These are phyloP conservation scores for Monochamus saltuarius DNA, from an alignment of 1,140 invertebrate genomes.

Conservation along the genomic window DNA sequence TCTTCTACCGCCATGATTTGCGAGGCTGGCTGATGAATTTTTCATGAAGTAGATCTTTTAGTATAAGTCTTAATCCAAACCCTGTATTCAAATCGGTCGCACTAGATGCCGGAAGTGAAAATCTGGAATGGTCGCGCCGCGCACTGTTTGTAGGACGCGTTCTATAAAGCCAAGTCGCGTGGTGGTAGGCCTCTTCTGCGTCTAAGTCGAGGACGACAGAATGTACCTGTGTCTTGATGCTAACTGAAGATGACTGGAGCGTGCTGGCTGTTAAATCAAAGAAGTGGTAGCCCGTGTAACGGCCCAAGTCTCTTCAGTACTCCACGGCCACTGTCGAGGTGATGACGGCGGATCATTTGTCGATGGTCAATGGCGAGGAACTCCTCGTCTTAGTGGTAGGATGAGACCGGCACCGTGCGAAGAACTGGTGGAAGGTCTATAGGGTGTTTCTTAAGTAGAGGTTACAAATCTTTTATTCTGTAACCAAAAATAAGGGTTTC, in stretches of 20 bases:
- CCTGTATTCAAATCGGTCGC: neutral
- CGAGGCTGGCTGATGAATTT: neutral
- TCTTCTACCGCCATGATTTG: neutral
- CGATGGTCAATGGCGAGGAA: slow-evolving; percentile 19
- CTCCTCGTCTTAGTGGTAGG: too few relatives aligned
- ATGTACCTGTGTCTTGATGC: slow-evolving; percentile 18
- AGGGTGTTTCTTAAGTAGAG: too few relatives aligned
- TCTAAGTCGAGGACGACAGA: slow-evolving; percentile 17
- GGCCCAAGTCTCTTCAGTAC: slow-evolving; percentile 16
- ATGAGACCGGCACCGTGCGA: too few relatives aligned
- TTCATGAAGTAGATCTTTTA: neutral
- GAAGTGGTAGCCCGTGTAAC: slow-evolving; percentile 32
- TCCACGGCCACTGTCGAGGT: slow-evolving; percentile 35
- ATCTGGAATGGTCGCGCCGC: neutral
- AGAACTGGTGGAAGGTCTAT: too few relatives aligned
- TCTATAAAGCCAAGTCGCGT: slow-evolving; percentile 9
- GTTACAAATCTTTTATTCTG: too few relatives aligned
- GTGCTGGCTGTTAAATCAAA: slow-evolving; percentile 37
- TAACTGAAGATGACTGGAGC: slow-evolving; percentile 33
- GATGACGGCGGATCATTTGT: slow-evolving; percentile 22
- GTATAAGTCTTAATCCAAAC: neutral
- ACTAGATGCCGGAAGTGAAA: slow-evolving; percentile 8
- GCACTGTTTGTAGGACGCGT: slow-evolving; percentile 1
- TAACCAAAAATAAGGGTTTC: too few relatives aligned
- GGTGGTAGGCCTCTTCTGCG: slow-evolving; percentile 17